Evolutionary conservation across 1,140 invertebrate genomes (phyloP), one percentile per base, ranked within the genome.

Genomic region (Chironomus striatipennis): DNA sequence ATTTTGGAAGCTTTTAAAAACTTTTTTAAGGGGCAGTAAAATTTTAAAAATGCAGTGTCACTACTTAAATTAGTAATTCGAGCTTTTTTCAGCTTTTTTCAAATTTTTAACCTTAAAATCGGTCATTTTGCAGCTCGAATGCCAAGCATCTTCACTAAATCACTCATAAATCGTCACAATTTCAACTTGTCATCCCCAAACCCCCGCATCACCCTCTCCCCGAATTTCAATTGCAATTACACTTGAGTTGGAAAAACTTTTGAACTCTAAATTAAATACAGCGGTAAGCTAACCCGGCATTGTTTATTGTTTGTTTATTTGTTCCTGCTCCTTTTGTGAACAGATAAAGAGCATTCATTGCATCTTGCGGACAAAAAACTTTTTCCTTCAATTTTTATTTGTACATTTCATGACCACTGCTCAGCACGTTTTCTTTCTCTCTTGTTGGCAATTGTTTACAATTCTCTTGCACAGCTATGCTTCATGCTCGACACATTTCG

Each of bases 231-330:
- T 57, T 5, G 24, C 5, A 34, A 34, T 57, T 57, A 1, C 43
- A 10, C 12, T 57, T 57, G 5, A 57, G 47, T 10, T 15, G 47
- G 47, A 15, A 57, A 57, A 57, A 57, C 4, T 15, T 57, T 57
- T 57, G 5, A 57, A n/a, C 47, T 57, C 12, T 15, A 57, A 57
- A 57, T 57, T n/a, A 57, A 57, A 57, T 57, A 12, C n/a, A n/a
- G 12, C n/a, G 47, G 47, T 57, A 5, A 57, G 47, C 5, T 5
- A 34, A 34, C 24, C 24, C 24, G 24, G 24, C 47, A 57, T 15
- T 57, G 47, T 57, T 57, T n/a, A 57, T 57, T 57, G 47, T 57
- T 57, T 57, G 47, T 57, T 57, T 57, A 57, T 57, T 57, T 57
- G 47, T n/a, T 57, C n/a, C 12, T 57, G 8, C n/a, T 57, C 4